phyloP scores from a whole-genome alignment of 1,140 invertebrate species.

The Drosophila pandora region DNA sequence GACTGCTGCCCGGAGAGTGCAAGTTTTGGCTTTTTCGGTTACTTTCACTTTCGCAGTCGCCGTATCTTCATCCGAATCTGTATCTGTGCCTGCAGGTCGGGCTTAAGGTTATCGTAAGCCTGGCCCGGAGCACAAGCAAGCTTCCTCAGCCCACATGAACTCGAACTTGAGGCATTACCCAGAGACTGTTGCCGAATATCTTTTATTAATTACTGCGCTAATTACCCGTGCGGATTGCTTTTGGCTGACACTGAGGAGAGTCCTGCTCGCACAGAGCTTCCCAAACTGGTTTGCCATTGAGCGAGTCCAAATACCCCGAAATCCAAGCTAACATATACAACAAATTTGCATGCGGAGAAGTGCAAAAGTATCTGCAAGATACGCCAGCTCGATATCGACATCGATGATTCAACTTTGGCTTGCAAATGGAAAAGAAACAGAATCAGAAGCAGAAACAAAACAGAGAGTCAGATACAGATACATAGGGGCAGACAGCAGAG shows the following conservation, averaged over 20 bases:
- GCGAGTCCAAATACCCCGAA: slow-evolving; percentile 65
- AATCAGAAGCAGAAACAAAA: slow-evolving; percentile 28
- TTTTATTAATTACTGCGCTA: slow-evolving; percentile 67
- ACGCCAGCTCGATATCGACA: slow-evolving; percentile 59
- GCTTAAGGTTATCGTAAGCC: slow-evolving; percentile 39
- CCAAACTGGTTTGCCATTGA: slow-evolving; percentile 7
- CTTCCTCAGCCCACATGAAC: slow-evolving; percentile 31
- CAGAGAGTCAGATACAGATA: slow-evolving; percentile 11
- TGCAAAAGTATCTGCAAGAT: slow-evolving; percentile 68
- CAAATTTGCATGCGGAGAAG: slow-evolving; percentile 53
- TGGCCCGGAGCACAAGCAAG: slow-evolving; percentile 22
- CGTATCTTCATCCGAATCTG: slow-evolving; percentile 13
- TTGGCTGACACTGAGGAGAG: slow-evolving; percentile 29
- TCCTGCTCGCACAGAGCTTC: slow-evolving; percentile 6
- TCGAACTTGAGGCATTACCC: slow-evolving; percentile 54
- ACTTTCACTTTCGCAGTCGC: slow-evolving; percentile 69
- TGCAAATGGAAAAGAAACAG: slow-evolving; percentile 70
- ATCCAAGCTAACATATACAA: slow-evolving; percentile 19
- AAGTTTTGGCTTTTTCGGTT: slow-evolving; percentile 37
- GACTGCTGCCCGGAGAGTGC: slow-evolving; percentile 16
- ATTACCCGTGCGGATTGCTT: slow-evolving; percentile 24
- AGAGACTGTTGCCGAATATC: slow-evolving; percentile 50
- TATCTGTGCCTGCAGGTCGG: slow-evolving; percentile 43
- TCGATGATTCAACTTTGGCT: slow-evolving; percentile 71
- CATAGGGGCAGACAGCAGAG: slow-evolving; percentile 8